Conservation (phyloP, 2,888 invertebrate genomes). For the Gibbula magus region DNA sequence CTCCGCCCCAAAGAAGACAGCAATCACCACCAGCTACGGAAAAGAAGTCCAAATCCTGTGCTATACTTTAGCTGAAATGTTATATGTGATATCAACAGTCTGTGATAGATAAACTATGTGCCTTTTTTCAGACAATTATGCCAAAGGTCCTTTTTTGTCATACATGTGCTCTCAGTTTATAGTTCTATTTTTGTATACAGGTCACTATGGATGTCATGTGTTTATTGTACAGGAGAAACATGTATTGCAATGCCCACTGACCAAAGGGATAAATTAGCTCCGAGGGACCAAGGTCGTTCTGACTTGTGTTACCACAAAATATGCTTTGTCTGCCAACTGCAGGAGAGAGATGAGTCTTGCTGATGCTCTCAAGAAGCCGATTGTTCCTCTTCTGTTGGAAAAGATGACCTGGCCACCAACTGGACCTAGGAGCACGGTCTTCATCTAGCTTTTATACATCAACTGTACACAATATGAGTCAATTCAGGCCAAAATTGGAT, state of each 20-base stretch:
- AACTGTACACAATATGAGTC: constrained; percentile 39
- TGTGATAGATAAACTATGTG: no score
- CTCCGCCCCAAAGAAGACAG: no score
- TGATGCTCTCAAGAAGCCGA: constrained; percentile 63
- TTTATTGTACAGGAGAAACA: no score
- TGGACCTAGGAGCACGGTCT: constrained; percentile 67
- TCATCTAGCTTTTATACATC: constrained; percentile 62
- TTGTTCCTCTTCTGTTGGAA: constrained; percentile 65
- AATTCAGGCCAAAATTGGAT: constrained; percentile 51
- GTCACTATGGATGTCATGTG: no score
- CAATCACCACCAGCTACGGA: no score
- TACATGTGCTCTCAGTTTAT: no score
- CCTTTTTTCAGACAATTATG: no score
- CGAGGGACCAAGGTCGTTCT: constrained; percentile 61
- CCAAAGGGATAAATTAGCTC: no score
- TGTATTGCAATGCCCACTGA: no score
- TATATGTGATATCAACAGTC: no score
- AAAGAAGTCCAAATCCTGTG: not conserved
- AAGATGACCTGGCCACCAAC: constrained; percentile 62
- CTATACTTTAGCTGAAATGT: not conserved
- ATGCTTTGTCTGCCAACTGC: constrained; percentile 72
- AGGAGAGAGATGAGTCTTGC: constrained; percentile 63
- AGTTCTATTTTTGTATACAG: no score
- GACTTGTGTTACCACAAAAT: constrained; percentile 70
- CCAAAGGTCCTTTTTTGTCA: no score